Percentiles rank a stretch among this genome's conserved stretches.
These are phyloP conservation scores for Zaprionus africanus DNA, from an alignment of 1,140 invertebrate species.

Conservation along the genomic window DNA sequence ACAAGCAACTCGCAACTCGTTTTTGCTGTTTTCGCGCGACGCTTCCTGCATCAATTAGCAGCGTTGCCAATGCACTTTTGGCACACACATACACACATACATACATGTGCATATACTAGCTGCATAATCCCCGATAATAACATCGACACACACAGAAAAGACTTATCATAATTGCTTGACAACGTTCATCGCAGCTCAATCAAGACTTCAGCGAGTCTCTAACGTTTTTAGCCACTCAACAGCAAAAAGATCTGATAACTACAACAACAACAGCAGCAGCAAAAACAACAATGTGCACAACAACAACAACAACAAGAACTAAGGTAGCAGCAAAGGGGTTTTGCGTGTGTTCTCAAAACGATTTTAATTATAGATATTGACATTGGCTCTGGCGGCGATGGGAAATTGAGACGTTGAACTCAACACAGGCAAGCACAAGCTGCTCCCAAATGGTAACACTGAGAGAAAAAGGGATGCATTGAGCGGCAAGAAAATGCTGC, in stretches of 20 bases:
- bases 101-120: constrained; percentile 5
- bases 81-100: constrained; percentile 8
- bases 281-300: constrained; percentile 18
- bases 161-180: constrained; percentile 56
- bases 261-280: constrained; percentile 11
- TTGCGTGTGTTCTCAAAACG: constrained; percentile 75
- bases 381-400: constrained; percentile 56
- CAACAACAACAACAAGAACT: constrained; percentile 17
- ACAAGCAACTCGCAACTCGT: constrained; percentile 64
- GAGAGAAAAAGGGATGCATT: not conserved
- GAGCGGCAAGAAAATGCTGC: not conserved
- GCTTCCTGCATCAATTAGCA: constrained; percentile 80
- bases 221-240: constrained; percentile 55
- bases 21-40: constrained; percentile 46
- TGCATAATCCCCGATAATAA: constrained; percentile 71
- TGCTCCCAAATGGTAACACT: not conserved
- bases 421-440: not conserved
- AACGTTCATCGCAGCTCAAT: constrained; percentile 70
- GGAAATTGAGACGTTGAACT: constrained; percentile 73
- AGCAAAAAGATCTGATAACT: constrained; percentile 60
- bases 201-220: constrained; percentile 71
- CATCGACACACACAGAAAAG: constrained; percentile 19
- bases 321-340: constrained; percentile 25
- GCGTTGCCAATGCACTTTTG: constrained; percentile 49
- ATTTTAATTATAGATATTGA: constrained; percentile 81